Percentiles rank a stretch among this genome's conserved stretches.
Evolutionary conservation across 1,140 invertebrate genomes (phyloP).

Genomic region (Leptinotarsa defecta): DNA sequence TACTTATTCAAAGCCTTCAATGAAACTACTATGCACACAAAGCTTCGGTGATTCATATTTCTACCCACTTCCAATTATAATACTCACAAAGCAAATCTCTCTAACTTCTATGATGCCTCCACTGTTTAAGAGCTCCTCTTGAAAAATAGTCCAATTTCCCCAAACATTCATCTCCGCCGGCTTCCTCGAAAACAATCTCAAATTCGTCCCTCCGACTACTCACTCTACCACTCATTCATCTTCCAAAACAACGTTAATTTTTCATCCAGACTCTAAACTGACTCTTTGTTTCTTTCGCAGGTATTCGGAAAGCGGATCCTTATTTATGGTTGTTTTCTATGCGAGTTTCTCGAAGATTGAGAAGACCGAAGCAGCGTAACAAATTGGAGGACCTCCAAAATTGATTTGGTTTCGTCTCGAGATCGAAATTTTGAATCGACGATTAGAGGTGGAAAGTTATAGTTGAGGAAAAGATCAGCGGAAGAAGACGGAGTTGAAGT

Average conservation of each 20-base stretch:
- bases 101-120: background rate
- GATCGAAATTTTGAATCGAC: background rate
- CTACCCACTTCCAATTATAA: background rate
- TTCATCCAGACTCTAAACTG: background rate
- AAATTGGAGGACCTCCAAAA: background rate
- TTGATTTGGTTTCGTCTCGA: background rate
- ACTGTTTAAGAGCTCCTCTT: background rate
- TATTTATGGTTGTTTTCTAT: conserved; percentile 1
- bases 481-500: background rate
- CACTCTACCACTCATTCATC: background rate
- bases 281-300: background rate
- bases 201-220: background rate
- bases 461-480: background rate
- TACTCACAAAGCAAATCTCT: background rate
- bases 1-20: too few relatives aligned
- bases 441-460: background rate
- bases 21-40: too few relatives aligned
- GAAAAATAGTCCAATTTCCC: background rate
- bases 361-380: background rate
- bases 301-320: background rate
- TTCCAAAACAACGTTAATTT: background rate
- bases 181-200: background rate
- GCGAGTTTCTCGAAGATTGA: background rate
- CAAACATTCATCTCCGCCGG: background rate
- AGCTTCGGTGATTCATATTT: too few relatives aligned